Base-by-base conservation (phyloP, 2,888 invertebrate species). In the Cryptophagus acutangulus region DNA sequence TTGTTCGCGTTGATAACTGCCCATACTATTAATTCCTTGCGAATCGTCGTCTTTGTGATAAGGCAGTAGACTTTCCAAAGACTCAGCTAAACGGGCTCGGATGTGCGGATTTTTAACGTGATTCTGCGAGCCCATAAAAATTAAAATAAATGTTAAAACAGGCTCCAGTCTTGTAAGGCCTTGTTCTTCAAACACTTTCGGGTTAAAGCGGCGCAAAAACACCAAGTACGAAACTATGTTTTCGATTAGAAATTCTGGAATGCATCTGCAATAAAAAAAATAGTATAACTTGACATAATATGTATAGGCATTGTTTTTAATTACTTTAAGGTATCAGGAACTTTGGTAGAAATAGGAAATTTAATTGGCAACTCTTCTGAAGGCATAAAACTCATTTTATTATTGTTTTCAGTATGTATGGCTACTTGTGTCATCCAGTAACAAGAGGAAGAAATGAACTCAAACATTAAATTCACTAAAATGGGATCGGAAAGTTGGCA, bases 241-340 rank as follows among this genome's bases (percentile, higher is more conserved):
- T 67, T 93, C 93, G 33, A 92, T 72, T 20, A 95, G 73, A 64
- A 88, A 87, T 69, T 96, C 95, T 29, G 95, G 95, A 61, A 95
- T 78, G 63, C 85, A 89, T 61, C 85, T 84, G n/a, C n/a, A n/a
- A n/a, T n/a, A n/a, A n/a, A n/a, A n/a, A n/a, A n/a, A n/a, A n/a
- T n/a, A n/a, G n/a, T n/a, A n/a, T n/a, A n/a, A n/a, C n/a, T n/a
- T n/a, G n/a, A n/a, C n/a, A n/a, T n/a, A n/a, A n/a, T n/a, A n/a
- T n/a, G n/a, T n/a, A n/a, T n/a, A n/a, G n/a, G n/a, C n/a, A 25
- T 40, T 39, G 15, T 31, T 17, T 14, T 13, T 34, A 49, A 52
- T 61, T 66, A 83, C 83, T 79, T 81, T 36, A 87, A 66, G 2
- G 82, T 83, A 34, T 78, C 75, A 1, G 87, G 84, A 45, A 83